These are phyloP conservation scores for Ahaetulla prasina DNA, from an alignment of 2,113 vertebrate species.

Conservation along the genomic window DNA sequence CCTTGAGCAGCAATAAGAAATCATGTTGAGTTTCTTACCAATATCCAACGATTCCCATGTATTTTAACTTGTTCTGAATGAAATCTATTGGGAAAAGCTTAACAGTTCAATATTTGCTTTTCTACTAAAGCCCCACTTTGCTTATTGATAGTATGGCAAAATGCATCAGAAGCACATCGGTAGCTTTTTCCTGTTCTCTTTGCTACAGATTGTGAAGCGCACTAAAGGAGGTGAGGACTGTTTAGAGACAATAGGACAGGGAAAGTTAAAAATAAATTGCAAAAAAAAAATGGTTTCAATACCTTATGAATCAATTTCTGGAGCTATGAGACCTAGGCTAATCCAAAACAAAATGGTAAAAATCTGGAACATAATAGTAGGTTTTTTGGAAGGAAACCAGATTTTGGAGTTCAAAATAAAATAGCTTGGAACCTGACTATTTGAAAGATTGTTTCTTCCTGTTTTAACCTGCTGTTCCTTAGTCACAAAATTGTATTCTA, in stretches of 20 bases:
- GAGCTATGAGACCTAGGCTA: background rate
- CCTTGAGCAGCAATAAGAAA: slow-evolving; percentile 33
- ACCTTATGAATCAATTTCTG: background rate
- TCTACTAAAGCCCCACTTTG: slow-evolving; percentile 8
- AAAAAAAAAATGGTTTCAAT: background rate
- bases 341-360: background rate
- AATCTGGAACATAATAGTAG: background rate
- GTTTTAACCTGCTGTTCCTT: background rate
- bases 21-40: slow-evolving; percentile 38
- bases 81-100: slow-evolving; percentile 25
- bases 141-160: slow-evolving; percentile 20
- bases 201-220: slow-evolving; percentile 8
- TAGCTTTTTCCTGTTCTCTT: slow-evolving; percentile 6
- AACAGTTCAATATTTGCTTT: slow-evolving; percentile 30
- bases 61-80: slow-evolving; percentile 12
- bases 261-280: background rate
- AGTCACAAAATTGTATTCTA: background rate
- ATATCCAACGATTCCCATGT: slow-evolving; percentile 28
- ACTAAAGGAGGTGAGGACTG: background rate
- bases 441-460: background rate
- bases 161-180: background rate
- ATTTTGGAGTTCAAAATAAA: background rate
- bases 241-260: background rate
- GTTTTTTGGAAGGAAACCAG: background rate
- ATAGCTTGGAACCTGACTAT: background rate